Conservation (phyloP, 2,888 invertebrate species). For the Sinopyrophorus schimmeli region DNA sequence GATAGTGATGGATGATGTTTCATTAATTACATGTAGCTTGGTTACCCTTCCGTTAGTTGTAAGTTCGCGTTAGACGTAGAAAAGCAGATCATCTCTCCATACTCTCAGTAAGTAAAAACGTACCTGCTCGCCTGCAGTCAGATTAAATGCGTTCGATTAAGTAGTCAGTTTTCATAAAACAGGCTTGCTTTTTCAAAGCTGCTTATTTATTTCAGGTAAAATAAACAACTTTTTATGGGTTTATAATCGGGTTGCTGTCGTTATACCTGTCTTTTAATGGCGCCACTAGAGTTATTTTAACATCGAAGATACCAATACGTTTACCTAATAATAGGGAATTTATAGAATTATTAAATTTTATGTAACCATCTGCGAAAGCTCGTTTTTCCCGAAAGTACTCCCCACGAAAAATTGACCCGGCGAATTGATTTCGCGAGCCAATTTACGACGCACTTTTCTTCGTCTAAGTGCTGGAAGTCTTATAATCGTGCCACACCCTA, state of each 20-base stretch:
- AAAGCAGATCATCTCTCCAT: constrained; percentile 6
- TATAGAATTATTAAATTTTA: not conserved
- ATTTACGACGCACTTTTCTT: constrained; percentile 46
- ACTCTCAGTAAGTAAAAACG: not conserved
- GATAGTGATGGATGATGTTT: constrained; percentile 47
- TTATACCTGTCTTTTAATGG: constrained; percentile 13
- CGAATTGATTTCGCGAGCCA: too few species aligned
- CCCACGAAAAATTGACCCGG: too few species aligned
- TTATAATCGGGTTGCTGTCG: constrained; percentile 2
- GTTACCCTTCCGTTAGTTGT: constrained; percentile 25
- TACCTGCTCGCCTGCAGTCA: not conserved
- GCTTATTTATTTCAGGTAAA: constrained; percentile 6
- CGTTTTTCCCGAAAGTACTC: constrained; percentile 42
- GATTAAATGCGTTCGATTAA: constrained; percentile 8
- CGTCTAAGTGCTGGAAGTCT: constrained; percentile 37
- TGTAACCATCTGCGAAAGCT: constrained; percentile 54
- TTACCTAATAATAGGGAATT: constrained; percentile 14
- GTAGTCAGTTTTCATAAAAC: not conserved
- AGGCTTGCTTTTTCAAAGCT: constrained; percentile 3
- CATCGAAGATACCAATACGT: constrained; percentile 12
- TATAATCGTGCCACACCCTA: constrained; percentile 50
- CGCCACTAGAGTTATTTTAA: constrained; percentile 17
- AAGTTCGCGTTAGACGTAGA: constrained; percentile 5
- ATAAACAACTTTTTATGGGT: constrained; percentile 3
- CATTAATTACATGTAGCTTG: constrained; percentile 37